Base-by-base conservation (phyloP, 2,888 invertebrate species). In the Drosophila ustulata region DNA sequence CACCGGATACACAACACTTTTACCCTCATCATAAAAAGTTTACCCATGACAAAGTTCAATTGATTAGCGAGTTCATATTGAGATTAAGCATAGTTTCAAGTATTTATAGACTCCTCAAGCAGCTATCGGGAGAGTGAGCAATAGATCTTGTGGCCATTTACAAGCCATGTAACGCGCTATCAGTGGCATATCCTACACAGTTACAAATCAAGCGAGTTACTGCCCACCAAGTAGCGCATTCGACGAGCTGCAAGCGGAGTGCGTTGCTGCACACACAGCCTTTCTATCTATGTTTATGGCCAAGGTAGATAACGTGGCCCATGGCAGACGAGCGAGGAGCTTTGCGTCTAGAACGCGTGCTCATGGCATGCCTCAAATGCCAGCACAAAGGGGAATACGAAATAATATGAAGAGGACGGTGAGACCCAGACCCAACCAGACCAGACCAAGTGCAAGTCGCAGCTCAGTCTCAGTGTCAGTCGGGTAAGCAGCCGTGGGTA, bases 401-500 rank as follows among this genome's bases (percentile, higher is more conserved):
- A 39, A 39, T 3, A 50, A 66, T 18, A 53, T 37, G 30, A 47
- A 61, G 34, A 34, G 26, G 43, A 37, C 3, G 32, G n/a, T n/a
- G 11, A 18, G 18, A 18, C 18, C 37, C 13, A 13, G 39, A 39
- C 34, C 63, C 59, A 56, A 37, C 58, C 32, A 41, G 39, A 11
- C 45, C 43, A 68, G 30, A 34, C 52, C 58, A 32, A 57, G 52
- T 25, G 28, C 46, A 45, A 56, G 56, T 56, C 25, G 25, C 13
- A 41, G 26, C 68, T 26, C 58, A 52, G 57, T 61, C 65, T 61
- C 69, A 69, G 75, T 69, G 65, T 77, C 75, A 68, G 64, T 37
- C 55, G 75, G 55, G 56, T 68, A 65, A 67, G 79, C 82, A 30
- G 37, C 37, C 80, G 83, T 88, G 88, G 83, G 82, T 86, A 81